Conservation (phyloP, 2,888 invertebrate species). For the Pseudococcus jackbeardsleyi region DNA sequence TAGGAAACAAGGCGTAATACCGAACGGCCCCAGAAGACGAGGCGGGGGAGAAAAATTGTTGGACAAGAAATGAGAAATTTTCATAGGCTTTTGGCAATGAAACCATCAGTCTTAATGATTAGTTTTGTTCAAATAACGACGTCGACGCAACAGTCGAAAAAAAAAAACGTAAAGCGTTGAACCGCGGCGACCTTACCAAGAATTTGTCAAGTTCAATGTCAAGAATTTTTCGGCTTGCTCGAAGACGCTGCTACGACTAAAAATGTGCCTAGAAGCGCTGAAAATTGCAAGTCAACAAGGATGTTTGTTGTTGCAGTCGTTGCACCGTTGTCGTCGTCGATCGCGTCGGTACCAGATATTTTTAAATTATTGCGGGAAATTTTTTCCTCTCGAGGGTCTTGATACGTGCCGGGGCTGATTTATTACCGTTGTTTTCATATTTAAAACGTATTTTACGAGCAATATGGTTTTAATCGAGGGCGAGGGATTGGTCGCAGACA, state of each 20-base stretch:
- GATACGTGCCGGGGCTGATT: not conserved
- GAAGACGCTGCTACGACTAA: no score
- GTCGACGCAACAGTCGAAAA: not conserved
- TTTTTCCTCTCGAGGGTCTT: not conserved
- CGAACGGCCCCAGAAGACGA: not conserved
- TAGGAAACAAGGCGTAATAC: not conserved
- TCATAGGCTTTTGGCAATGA: constrained; percentile 43
- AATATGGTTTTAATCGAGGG: not conserved
- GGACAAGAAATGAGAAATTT: constrained; percentile 4
- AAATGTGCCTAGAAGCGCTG: not conserved
- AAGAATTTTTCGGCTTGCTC: not conserved
- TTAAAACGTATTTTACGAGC: not conserved
- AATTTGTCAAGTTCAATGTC: constrained; percentile 43
- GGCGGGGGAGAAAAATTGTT: not conserved
- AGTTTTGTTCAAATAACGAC: not conserved
- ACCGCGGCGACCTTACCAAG: constrained; percentile 15
- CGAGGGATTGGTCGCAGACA: not conserved
- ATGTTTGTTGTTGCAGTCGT: not conserved
- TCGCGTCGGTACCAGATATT: no score
- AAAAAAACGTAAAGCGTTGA: constrained; percentile 2
- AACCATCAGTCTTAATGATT: not conserved
- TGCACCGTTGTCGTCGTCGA: no score
- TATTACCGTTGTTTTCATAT: not conserved
- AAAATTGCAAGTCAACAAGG: not conserved
- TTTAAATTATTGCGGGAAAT: not conserved